Conservation (phyloP, 2,797 vertebrate genomes). For the Hemibagrus guttatus region DNA sequence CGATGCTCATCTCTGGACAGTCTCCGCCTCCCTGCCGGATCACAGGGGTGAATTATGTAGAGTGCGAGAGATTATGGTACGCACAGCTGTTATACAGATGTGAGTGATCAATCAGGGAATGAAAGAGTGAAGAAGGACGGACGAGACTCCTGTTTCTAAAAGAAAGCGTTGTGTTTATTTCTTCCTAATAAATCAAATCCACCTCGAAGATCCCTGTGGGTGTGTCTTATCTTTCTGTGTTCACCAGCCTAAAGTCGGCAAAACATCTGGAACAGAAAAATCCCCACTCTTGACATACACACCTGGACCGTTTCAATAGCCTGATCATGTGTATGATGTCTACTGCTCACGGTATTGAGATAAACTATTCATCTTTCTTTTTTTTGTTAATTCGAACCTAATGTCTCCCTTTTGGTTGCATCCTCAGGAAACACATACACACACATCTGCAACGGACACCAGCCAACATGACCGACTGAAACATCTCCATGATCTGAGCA, state of each 20-base stretch:
- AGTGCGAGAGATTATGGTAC: background rate
- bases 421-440: background rate
- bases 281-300: background rate
- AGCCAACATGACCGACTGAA: background rate
- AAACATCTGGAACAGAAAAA: background rate
- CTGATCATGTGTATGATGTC: background rate
- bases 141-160: background rate
- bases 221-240: background rate
- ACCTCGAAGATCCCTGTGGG: background rate
- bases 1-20: constrained; percentile 98
- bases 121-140: background rate
- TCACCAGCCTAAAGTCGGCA: too few relatives aligned
- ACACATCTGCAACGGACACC: constrained; percentile 12
- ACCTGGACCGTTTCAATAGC: background rate
- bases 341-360: background rate
- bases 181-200: background rate
- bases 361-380: background rate
- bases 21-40: constrained; percentile 90
- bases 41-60: background rate
- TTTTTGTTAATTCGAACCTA: too few relatives aligned
- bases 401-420: constrained; percentile 8
- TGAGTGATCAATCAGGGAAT: background rate
- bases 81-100: background rate
- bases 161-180: background rate
- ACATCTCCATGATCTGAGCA: background rate